Percentiles rank a stretch among this genome's conserved stretches.
Conservation (phyloP, 2,113 vertebrate species). For the Ictalurus furcatus region DNA sequence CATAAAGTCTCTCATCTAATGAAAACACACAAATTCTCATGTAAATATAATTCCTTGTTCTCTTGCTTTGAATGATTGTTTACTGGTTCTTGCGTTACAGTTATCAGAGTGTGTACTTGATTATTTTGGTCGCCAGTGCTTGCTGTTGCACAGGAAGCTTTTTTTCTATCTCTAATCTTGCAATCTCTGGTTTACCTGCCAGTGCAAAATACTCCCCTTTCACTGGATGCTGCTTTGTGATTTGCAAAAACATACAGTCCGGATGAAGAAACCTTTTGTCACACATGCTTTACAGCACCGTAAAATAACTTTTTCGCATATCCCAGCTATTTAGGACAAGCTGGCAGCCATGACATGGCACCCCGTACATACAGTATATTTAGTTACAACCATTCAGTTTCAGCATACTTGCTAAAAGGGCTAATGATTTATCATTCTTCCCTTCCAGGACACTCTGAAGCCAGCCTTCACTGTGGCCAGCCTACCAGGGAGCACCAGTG, state of each 20-base stretch:
- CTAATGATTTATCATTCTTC: not conserved
- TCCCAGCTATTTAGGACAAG: too few species aligned
- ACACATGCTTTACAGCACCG: too few species aligned
- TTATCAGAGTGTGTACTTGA: not conserved
- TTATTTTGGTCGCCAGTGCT: not conserved
- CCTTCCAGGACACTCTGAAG: constrained; percentile 86
- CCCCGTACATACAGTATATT: not conserved
- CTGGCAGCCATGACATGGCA: too few species aligned
- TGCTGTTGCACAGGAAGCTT: not conserved
- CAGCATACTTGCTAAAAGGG: not conserved
- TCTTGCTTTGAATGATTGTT: not conserved
- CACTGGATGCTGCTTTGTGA: not conserved
- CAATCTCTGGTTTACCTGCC: not conserved
- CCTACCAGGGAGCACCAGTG: constrained; percentile 84
- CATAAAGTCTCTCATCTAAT: not conserved
- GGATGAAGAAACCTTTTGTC: too few species aligned
- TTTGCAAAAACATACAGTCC: not conserved
- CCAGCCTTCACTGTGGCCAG: constrained; percentile 93
- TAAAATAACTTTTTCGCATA: too few species aligned
- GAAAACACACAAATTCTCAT: not conserved
- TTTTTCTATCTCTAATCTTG: not conserved
- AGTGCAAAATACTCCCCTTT: not conserved
- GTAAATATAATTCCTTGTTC: not conserved
- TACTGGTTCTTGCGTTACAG: not conserved
- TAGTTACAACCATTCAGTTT: not conserved